Evolutionary conservation across 2,888 invertebrate genomes (phyloP).

Genomic region (Nycteola revayana): DNA sequence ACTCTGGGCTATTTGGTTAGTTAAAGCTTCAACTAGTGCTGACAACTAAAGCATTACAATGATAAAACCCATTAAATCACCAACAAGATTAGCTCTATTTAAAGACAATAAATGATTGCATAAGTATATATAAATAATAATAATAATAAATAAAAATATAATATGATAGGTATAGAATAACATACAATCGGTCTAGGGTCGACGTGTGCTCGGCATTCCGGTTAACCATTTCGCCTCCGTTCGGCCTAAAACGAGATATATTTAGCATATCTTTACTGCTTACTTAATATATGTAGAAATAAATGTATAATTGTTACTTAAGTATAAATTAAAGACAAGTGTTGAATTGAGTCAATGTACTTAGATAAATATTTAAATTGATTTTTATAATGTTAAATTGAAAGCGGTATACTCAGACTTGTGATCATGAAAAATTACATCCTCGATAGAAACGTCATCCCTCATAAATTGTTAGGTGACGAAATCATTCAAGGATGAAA

Average conservation of each 20-base stretch:
- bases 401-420: no score
- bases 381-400: no score
- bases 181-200: slow-evolving; percentile 79
- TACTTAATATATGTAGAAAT: neutral
- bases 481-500: no score
- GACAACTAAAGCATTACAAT: no score
- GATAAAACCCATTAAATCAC: slow-evolving; percentile 7
- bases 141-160: slow-evolving; percentile 33
- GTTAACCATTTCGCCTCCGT: slow-evolving; percentile 78
- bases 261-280: slow-evolving; percentile 43
- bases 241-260: slow-evolving; percentile 77
- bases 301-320: no score
- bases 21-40: no score
- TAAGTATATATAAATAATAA: slow-evolving; percentile 16
- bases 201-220: slow-evolving; percentile 78
- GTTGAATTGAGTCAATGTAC: no score
- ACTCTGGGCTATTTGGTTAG: no score
- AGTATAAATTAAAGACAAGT: no score
- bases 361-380: slow-evolving; percentile 3
- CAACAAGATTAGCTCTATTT: slow-evolving; percentile 25
- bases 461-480: no score
- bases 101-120: slow-evolving; percentile 16
- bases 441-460: no score
- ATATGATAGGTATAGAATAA: slow-evolving; percentile 50
- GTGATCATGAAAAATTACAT: no score